phyloP scores from a whole-genome alignment of 2,888 invertebrate genomes.

The Sclerodermus sp. region DNA sequence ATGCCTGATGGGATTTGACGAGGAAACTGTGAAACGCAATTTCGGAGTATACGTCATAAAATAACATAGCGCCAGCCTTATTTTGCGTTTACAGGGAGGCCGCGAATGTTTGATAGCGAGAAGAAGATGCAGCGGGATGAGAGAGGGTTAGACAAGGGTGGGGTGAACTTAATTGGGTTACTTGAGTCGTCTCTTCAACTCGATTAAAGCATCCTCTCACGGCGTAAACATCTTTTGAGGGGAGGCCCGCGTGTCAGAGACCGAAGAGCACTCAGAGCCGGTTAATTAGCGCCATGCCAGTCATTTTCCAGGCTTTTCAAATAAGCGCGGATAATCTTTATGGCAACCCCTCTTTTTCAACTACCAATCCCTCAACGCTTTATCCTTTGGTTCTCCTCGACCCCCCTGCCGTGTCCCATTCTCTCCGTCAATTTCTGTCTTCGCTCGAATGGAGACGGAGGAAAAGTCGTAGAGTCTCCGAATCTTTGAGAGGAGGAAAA shows the following conservation, averaged over 20 bases:
- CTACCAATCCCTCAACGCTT: too few species aligned
- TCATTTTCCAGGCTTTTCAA: constrained; percentile 33
- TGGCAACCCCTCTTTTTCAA: background rate
- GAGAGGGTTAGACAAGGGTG: background rate
- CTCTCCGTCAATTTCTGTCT: too few species aligned
- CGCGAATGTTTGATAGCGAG: background rate
- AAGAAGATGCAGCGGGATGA: constrained; percentile 1
- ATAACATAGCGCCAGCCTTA: too few species aligned
- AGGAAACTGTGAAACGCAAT: too few species aligned
- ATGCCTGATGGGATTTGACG: too few species aligned
- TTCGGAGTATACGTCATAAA: too few species aligned
- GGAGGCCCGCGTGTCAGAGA: constrained; percentile 34
- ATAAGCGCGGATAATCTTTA: constrained; percentile 18
- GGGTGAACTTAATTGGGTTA: constrained; percentile 40
- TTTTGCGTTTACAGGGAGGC: background rate
- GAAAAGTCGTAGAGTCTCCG: too few species aligned
- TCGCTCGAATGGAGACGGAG: too few species aligned
- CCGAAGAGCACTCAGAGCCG: constrained; percentile 36
- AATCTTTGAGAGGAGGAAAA: too few species aligned
- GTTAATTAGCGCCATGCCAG: constrained; percentile 41
- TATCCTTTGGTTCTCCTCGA: too few species aligned
- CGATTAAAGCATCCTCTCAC: constrained; percentile 42
- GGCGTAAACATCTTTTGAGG: constrained; percentile 48
- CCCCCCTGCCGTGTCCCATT: too few species aligned
- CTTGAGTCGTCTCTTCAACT: constrained; percentile 46